Base-by-base conservation (phyloP, 2,888 invertebrate species). In the Meloe dianella region DNA sequence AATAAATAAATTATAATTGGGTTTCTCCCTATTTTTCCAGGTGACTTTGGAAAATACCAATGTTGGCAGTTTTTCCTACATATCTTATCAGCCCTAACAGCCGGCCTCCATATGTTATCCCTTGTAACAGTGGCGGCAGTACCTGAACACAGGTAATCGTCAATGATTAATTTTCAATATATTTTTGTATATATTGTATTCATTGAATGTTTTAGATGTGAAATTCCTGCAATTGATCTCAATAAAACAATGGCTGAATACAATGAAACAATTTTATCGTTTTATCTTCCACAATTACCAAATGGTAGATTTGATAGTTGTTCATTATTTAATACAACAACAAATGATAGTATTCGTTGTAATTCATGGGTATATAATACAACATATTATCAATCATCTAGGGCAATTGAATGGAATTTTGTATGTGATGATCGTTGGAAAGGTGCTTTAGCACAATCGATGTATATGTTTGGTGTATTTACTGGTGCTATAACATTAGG, bases 11-110 rank as follows among this genome's bases (percentile, higher is more conserved):
- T n/a, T n/a, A n/a, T n/a, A n/a, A n/a, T n/a, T 20, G 5, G 10
- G 35, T 60, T 35, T 24, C 20, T 59, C 56, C 24, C 65, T 68
- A 69, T 56, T 64, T 51, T 79, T 78, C 35, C 74, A 82, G 94
- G 94, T 61, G 93, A 94, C 81, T 94, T 93, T 82, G 94, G 94
- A 61, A 89, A 89, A 76, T 94, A 94, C 81, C 94, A 94, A 84
- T 88, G 87, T 73, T 89, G 89, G 83, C 94, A 94, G 82, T 93
- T 92, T 80, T 84, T 89, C 54, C 86, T 94, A 0, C 94, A 93
- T 81, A 88, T 93, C 62, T 81, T 94, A 56, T 89, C 92, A 9
- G 94, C 91, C 0, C 83, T 93, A 75, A 92, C 92, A 0, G 93
- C 94, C 1, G 94, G 94, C 12, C 84, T 92, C 78, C 93, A 94